phyloP scores from a whole-genome alignment of 2,797 vertebrate species.

The Orestias chungarensis region DNA sequence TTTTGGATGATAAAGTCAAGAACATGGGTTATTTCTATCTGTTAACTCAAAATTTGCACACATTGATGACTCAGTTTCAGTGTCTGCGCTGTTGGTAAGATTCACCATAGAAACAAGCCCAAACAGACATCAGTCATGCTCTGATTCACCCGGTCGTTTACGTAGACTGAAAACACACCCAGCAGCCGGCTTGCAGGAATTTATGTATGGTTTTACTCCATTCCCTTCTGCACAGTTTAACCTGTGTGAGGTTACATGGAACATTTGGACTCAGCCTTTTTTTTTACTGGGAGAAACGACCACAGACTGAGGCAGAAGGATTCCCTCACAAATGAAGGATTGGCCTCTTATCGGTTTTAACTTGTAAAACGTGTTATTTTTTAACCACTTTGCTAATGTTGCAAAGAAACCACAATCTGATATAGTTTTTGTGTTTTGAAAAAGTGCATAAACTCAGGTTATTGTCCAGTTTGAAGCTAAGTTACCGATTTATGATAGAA shows the following conservation, averaged over 20 bases:
- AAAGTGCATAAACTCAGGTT: neutral
- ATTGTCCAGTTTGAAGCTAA: neutral
- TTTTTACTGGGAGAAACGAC: neutral
- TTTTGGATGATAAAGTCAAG: neutral
- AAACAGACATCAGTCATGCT: slow-evolving; percentile 24
- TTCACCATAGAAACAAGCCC: slow-evolving; percentile 28
- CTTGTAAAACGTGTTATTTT: neutral
- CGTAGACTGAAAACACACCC: slow-evolving; percentile 16
- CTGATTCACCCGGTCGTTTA: neutral
- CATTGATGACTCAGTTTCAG: slow-evolving; percentile 3
- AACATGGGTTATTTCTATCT: neutral
- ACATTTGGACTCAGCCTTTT: slow-evolving; percentile 9
- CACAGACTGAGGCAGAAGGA: neutral
- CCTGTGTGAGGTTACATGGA: neutral
- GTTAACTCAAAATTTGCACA: neutral
- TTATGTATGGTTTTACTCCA: neutral
- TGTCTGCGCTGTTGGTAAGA: neutral
- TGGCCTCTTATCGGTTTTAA: neutral
- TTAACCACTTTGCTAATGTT: neutral
- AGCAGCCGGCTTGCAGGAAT: neutral
- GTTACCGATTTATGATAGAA: neutral
- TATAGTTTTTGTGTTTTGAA: neutral
- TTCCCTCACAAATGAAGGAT: neutral
- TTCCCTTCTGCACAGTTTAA: neutral
- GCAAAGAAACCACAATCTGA: neutral